Conservation (phyloP, 2,888 invertebrate genomes). For the Zaprionus lineosus region DNA sequence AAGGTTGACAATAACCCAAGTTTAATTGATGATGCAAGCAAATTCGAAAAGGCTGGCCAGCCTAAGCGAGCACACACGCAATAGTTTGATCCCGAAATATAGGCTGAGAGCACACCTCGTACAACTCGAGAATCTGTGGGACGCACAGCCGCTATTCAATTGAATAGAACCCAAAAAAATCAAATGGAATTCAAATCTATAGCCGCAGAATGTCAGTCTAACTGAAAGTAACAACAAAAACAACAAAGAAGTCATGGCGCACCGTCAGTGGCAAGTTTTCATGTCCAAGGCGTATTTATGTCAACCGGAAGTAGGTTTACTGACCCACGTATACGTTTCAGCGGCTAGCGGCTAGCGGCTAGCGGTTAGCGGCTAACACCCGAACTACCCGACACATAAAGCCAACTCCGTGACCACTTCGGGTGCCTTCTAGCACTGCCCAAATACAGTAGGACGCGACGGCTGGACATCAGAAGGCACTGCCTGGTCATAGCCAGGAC, state of each 20-base stretch:
- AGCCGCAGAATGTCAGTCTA: constrained; percentile 51
- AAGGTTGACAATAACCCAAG: not conserved
- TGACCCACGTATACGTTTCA: constrained; percentile 82
- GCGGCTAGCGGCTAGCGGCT: no score
- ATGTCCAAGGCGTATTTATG: constrained; percentile 83
- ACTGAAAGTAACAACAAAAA: constrained; percentile 28
- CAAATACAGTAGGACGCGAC: constrained; percentile 9
- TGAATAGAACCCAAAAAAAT: constrained; percentile 24
- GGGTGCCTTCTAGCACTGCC: constrained; percentile 35
- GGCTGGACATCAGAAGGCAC: constrained; percentile 58
- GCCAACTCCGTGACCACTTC: constrained; percentile 33
- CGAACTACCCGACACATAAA: constrained; percentile 22
- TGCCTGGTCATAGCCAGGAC: constrained; percentile 15
- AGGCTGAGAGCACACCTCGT: constrained; percentile 1
- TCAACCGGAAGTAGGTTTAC: constrained; percentile 84
- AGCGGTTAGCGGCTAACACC: constrained; percentile 41
- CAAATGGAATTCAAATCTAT: constrained; percentile 52
- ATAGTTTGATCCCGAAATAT: not conserved
- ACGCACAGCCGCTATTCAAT: constrained; percentile 20
- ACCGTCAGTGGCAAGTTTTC: constrained; percentile 80
- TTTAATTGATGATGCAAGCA: not conserved
- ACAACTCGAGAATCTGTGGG: not conserved
- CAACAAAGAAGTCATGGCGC: constrained; percentile 38
- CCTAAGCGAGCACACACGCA: not conserved
- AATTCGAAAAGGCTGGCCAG: not conserved